Base-by-base conservation (phyloP, 2,797 vertebrate genomes). In the Tiaroga cobitis region DNA sequence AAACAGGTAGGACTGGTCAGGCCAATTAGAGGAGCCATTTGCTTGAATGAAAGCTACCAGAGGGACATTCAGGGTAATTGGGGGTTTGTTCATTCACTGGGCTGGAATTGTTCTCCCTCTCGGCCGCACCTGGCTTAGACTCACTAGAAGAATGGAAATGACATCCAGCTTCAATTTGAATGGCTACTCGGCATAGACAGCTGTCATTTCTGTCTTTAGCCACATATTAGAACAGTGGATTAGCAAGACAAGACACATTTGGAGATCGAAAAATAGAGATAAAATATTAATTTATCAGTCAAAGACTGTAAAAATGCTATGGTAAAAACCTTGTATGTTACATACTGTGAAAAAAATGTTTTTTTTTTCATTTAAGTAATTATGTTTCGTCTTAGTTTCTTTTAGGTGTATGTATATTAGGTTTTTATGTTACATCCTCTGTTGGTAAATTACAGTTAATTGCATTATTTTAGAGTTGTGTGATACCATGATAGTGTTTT, bases 1-100 rank as follows among this genome's bases (percentile, higher is more conserved):
- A 88, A 95, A 93, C 94, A 94, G 95, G 94, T 94, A 93, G 87
- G 90, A 93, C 94, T 85, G 90, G 93, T 94, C 87, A 18, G 88
- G 83, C 87, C 89, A 91, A 94, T 95, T 93, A 94, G 92, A 92
- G 87, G 56, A 83, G 78, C 88, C 87, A 88, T 92, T 93, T 88
- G 87, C 88, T 85, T 94, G 91, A 94, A 94, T 91, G 89, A 87
- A 86, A 90, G 63, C 91, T 90, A 91, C 93, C 92, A 92, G 87
- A 90, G 88, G 86, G 84, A 86, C 84, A 87, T 90, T 89, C 81
- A 84, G 77, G 88, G 89, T 94, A 93, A 95, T 91, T 93, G 90
- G 89, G 81, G 92, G 92, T 89, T 93, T 93, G 89, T 91, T 92
- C 90, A 89, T 92, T 94, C 90, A 91, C 76, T 87, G 90, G 87